phyloP scores from a whole-genome alignment of 2,888 invertebrate genomes.

The Hirudinaria manillensis region DNA sequence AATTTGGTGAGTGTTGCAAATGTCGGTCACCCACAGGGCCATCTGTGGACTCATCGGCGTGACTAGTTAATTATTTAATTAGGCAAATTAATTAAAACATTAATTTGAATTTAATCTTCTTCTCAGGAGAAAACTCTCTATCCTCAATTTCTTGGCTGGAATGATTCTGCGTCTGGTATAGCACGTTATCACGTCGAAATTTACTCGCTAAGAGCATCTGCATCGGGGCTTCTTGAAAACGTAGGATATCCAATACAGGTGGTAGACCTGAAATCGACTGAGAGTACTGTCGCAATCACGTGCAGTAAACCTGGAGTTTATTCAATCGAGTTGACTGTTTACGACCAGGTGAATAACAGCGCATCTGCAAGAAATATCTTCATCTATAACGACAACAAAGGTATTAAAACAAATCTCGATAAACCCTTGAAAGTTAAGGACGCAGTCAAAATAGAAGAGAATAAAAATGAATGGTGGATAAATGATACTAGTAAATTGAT shows the following conservation, averaged over 20 bases:
- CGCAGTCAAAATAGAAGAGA: not conserved
- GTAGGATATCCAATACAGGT: not conserved
- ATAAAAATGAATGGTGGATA: conserved; percentile 17
- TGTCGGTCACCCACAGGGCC: too few species aligned
- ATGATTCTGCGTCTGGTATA: conserved; percentile 13
- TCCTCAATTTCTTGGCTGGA: not conserved
- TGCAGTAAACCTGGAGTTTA: conserved; percentile 27
- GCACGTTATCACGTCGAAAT: conserved; percentile 1
- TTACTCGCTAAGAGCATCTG: not conserved
- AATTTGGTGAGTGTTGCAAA: too few species aligned
- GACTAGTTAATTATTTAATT: too few species aligned
- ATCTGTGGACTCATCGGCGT: too few species aligned
- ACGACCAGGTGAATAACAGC: conserved; percentile 21
- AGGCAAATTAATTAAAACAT: not conserved
- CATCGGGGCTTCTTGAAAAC: not conserved
- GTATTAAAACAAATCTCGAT: not conserved
- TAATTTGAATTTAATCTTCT: not conserved
- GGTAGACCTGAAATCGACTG: not conserved
- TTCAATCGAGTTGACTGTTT: conserved; percentile 31
- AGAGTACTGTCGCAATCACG: conserved; percentile 15
- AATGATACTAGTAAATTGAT: not conserved
- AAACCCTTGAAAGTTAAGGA: conserved; percentile 22
- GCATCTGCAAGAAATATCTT: conserved; percentile 30
- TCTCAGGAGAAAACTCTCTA: not conserved
- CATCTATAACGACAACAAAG: conserved; percentile 10